Percentiles rank a stretch among this genome's conserved stretches.
Conservation (phyloP, 1,140 invertebrate species). For the Euwallacea fornicatus region DNA sequence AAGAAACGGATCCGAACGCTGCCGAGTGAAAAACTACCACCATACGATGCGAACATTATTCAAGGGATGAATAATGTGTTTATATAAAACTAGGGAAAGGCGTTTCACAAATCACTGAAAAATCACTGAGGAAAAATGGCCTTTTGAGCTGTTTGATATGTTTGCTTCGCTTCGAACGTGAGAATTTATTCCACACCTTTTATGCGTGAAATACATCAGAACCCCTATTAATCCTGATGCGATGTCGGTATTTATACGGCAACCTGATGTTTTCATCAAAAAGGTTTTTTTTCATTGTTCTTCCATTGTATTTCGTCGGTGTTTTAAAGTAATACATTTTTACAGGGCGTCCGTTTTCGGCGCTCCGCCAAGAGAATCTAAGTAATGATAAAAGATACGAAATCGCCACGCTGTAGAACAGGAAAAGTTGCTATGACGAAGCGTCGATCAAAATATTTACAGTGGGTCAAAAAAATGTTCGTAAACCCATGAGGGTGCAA, state of each 20-base stretch:
- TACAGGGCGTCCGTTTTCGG: too few species aligned
- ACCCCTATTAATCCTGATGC: conserved; percentile 22
- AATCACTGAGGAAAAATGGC: conserved; percentile 23
- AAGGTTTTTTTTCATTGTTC: too few species aligned
- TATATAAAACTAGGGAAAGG: conserved; percentile 29
- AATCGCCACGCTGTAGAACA: too few species aligned
- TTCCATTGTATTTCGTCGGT: too few species aligned
- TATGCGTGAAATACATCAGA: conserved; percentile 23
- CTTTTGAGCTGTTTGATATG: conserved; percentile 30
- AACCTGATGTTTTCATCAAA: too few species aligned
- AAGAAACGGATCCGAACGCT: conserved; percentile 1
- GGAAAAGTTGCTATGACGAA: too few species aligned
- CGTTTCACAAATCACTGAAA: conserved; percentile 29
- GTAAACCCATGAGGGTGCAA: too few species aligned
- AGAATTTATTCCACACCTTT: conserved; percentile 29
- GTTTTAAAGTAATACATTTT: too few species aligned
- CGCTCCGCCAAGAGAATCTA: too few species aligned
- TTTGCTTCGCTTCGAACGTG: conserved; percentile 15
- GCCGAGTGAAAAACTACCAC: conserved; percentile 17
- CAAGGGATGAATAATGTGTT: conserved; percentile 30
- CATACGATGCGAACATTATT: conserved; percentile 24
- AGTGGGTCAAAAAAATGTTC: too few species aligned
- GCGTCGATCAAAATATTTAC: too few species aligned
- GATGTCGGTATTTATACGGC: conserved; percentile 1
- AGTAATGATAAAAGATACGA: too few species aligned